Evolutionary conservation across 2,888 invertebrate species (phyloP).

Genomic region (Megalurothrips usitatus): DNA sequence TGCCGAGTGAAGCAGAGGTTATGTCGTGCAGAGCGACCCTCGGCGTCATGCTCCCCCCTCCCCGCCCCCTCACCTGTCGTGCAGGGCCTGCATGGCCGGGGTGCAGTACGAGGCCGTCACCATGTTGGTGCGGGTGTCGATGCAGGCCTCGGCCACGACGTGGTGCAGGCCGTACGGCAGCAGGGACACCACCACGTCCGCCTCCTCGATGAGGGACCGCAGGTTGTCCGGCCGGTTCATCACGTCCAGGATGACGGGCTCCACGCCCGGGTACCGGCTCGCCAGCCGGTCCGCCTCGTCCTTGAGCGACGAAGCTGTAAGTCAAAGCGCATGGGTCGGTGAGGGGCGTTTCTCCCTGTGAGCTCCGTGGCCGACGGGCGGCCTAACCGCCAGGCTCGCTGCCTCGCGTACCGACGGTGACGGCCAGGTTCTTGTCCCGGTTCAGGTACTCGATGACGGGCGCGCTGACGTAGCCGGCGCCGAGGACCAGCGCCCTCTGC

Average conservation of each 20-base stretch:
- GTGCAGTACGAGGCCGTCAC: constrained; percentile 95
- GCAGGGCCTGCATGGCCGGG: constrained; percentile 72
- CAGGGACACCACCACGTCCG: constrained; percentile 78
- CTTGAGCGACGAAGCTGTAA: constrained; percentile 69
- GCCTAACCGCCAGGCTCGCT: neutral
- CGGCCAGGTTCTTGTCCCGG: constrained; percentile 71
- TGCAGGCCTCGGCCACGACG: constrained; percentile 78
- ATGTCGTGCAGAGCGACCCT: neutral
- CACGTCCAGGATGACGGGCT: constrained; percentile 78
- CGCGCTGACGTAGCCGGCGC: constrained; percentile 91
- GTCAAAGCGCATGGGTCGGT: too few relatives aligned
- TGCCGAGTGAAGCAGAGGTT: constrained; percentile 44
- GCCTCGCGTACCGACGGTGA: constrained; percentile 65
- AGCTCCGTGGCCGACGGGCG: too few relatives aligned
- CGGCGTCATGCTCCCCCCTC: neutral
- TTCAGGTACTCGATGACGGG: constrained; percentile 93
- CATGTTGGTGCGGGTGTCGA: constrained; percentile 81
- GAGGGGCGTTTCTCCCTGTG: too few relatives aligned
- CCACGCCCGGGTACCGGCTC: constrained; percentile 67
- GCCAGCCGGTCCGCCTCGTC: constrained; percentile 85
- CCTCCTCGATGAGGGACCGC: constrained; percentile 64
- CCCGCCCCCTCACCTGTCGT: constrained; percentile 58
- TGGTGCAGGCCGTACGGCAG: constrained; percentile 89
- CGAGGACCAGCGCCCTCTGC: constrained; percentile 79
- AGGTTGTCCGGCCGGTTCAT: constrained; percentile 64